These are phyloP conservation scores for Acromyrmex echinatior DNA, from an alignment of 1,140 invertebrate species.

Conservation along the genomic window DNA sequence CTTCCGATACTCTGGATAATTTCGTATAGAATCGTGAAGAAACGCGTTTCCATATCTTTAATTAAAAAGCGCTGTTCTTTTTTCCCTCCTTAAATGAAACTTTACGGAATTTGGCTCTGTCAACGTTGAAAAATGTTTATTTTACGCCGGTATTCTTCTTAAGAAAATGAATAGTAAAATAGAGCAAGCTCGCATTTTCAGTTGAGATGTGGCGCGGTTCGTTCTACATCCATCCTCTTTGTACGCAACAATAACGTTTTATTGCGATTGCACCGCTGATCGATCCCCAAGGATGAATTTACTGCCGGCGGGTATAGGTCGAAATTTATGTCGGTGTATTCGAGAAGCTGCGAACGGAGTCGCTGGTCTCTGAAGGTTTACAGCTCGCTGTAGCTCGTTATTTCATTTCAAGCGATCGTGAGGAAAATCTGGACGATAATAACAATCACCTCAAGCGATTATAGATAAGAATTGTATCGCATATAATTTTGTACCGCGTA, in stretches of 20 bases:
- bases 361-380: constrained; percentile 41
- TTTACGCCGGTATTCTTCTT: background rate
- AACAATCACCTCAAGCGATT: background rate
- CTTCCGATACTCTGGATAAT: constrained; percentile 1
- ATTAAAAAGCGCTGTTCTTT: background rate
- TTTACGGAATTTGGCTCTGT: background rate
- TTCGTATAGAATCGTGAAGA: background rate
- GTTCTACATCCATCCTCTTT: background rate
- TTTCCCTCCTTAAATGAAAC: background rate
- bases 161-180: constrained; percentile 20
- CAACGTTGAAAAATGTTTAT: constrained; percentile 4
- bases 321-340: constrained; percentile 53
- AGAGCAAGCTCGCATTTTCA: constrained; percentile 14
- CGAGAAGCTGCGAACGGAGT: constrained; percentile 54
- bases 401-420: background rate
- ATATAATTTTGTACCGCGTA: background rate
- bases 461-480: constrained; percentile 3
- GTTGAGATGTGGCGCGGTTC: background rate
- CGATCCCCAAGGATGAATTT: constrained; percentile 57
- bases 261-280: constrained; percentile 58
- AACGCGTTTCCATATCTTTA: background rate
- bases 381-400: constrained; percentile 18
- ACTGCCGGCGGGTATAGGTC: constrained; percentile 42
- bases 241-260: constrained; percentile 61
- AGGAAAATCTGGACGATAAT: constrained; percentile 26